Conservation (phyloP, 2,888 invertebrate genomes). For the Eupelmus urozonus region DNA sequence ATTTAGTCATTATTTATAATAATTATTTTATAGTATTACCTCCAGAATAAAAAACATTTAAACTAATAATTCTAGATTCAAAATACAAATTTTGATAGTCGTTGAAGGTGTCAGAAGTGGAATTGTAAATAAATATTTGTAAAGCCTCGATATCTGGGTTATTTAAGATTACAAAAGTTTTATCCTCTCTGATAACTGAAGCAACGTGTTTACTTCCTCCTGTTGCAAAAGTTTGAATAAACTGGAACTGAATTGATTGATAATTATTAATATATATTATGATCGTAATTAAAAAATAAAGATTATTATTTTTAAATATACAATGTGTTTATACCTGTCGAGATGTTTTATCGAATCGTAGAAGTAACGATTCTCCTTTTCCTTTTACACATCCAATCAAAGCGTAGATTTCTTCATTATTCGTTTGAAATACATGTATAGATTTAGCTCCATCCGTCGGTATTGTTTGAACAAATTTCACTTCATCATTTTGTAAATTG, state of each 20-base stretch:
- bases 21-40: slow-evolving; percentile 62
- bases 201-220: slow-evolving; percentile 66
- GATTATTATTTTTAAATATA: slow-evolving; percentile 16
- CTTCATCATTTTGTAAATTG: slow-evolving; percentile 56
- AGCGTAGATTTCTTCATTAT: slow-evolving; percentile 59
- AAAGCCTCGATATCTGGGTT: slow-evolving; percentile 66
- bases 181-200: slow-evolving; percentile 61
- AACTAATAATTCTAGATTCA: slow-evolving; percentile 61
- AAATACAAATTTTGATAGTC: slow-evolving; percentile 69
- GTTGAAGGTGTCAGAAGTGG: slow-evolving; percentile 64
- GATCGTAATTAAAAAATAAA: slow-evolving; percentile 7
- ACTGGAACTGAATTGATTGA: slow-evolving; percentile 64
- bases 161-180: slow-evolving; percentile 68
- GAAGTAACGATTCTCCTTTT: slow-evolving; percentile 64
- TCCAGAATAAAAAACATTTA: slow-evolving; percentile 67
- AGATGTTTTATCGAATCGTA: slow-evolving; percentile 61
- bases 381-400: slow-evolving; percentile 65
- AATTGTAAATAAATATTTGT: slow-evolving; percentile 66
- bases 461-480: slow-evolving; percentile 63
- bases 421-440: slow-evolving; percentile 64
- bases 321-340: slow-evolving; percentile 61
- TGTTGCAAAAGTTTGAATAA: slow-evolving; percentile 64
- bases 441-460: slow-evolving; percentile 66
- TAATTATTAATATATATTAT: neutral
- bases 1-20: neutral